Conservation (phyloP, 2,888 invertebrate genomes). For the Sialis fuliginosa region DNA sequence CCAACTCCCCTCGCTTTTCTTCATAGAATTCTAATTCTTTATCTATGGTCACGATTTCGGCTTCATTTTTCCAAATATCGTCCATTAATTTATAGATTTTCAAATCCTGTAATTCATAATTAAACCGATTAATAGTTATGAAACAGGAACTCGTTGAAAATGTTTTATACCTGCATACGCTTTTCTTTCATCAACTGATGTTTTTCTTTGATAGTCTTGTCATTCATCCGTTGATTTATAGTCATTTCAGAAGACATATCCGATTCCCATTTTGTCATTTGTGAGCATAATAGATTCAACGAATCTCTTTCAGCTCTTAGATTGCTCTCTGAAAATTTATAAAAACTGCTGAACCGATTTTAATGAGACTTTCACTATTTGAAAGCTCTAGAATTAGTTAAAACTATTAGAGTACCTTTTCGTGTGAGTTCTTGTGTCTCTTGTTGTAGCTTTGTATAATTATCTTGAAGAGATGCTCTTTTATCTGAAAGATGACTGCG, state of each 20-base stretch:
- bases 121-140: neutral
- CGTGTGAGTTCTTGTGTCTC: too few species aligned
- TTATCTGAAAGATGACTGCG: too few species aligned
- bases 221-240: slow-evolving; percentile 43
- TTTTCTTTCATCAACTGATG: slow-evolving; percentile 35
- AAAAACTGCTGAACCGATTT: too few species aligned
- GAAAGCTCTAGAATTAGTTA: too few species aligned
- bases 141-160: slow-evolving; percentile 2
- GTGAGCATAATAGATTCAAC: slow-evolving; percentile 32
- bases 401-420: too few species aligned
- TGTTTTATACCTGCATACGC: slow-evolving; percentile 28
- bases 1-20: slow-evolving; percentile 37
- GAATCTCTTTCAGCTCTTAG: slow-evolving; percentile 38
- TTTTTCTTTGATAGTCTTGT: slow-evolving; percentile 41
- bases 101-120: slow-evolving; percentile 29
- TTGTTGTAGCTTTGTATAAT: slow-evolving; percentile 25
- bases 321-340: slow-evolving; percentile 28
- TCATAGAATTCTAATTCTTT: slow-evolving; percentile 48
- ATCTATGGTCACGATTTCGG: slow-evolving; percentile 40
- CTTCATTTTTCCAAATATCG: slow-evolving; percentile 52
- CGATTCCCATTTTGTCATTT: slow-evolving; percentile 41
- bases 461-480: slow-evolving; percentile 20
- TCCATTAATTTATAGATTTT: slow-evolving; percentile 46
- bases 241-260: slow-evolving; percentile 43
- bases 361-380: too few species aligned